Percentiles rank a stretch among this genome's conserved stretches.
phyloP scores from a whole-genome alignment of 1,140 invertebrate species.

The Ips nitidus region DNA sequence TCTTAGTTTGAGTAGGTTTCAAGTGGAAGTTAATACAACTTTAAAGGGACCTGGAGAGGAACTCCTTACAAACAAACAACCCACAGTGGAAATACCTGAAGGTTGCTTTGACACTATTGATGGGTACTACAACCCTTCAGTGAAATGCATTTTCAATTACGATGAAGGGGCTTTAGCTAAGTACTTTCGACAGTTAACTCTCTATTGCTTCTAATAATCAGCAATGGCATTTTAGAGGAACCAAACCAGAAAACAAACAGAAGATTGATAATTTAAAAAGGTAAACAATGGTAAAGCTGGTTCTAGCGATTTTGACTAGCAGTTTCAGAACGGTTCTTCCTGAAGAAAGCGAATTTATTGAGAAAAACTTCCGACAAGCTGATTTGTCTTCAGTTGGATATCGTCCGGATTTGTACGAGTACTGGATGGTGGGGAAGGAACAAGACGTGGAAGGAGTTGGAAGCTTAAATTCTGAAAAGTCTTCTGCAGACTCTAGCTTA shows the following conservation, averaged over 20 bases:
- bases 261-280: too few relatives aligned
- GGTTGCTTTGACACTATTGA: slow-evolving; percentile 35
- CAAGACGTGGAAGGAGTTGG: slow-evolving; percentile 11
- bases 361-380: slow-evolving; percentile 21
- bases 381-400: slow-evolving; percentile 11
- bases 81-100: slow-evolving; percentile 27
- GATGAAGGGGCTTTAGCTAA: slow-evolving; percentile 18
- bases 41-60: slow-evolving; percentile 26
- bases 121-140: slow-evolving; percentile 31
- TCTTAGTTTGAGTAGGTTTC: slow-evolving; percentile 15
- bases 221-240: too few relatives aligned
- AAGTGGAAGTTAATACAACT: slow-evolving; percentile 15
- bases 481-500: neutral
- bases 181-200: neutral
- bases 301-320: neutral
- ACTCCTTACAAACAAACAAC: slow-evolving; percentile 24
- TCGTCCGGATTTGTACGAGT: slow-evolving; percentile 27
- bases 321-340: neutral
- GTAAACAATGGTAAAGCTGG: neutral
- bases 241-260: too few relatives aligned
- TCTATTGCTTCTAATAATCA: neutral
- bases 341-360: slow-evolving; percentile 16
- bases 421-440: slow-evolving; percentile 27
- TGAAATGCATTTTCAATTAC: slow-evolving; percentile 23
- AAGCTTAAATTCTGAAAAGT: neutral